A percentile compares a stretch with the other conserved stretches of the same genome.
phyloP scores from a whole-genome alignment of 2,113 vertebrate genomes.

The Dascyllus trimaculatus region DNA sequence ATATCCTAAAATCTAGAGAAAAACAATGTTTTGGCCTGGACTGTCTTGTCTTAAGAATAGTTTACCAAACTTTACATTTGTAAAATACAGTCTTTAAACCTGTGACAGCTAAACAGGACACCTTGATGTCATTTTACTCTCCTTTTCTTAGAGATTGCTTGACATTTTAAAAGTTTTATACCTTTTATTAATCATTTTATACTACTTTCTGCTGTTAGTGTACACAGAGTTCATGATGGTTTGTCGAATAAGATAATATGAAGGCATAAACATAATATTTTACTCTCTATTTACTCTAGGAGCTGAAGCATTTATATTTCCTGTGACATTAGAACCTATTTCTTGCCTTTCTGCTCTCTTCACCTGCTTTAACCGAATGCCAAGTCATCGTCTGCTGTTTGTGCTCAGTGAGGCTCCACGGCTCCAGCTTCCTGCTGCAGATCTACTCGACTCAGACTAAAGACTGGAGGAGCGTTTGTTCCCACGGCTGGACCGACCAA shows the following conservation, averaged over 20 bases:
- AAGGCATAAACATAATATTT: too few species aligned
- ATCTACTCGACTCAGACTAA: conserved; percentile 54
- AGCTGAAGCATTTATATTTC: too few species aligned
- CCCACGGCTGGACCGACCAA: conserved; percentile 60
- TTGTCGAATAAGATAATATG: too few species aligned
- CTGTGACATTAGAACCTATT: too few species aligned
- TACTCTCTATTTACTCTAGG: too few species aligned
- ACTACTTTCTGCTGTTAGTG: background rate
- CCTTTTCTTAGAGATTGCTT: background rate
- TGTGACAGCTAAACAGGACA: background rate
- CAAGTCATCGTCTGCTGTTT: conserved; percentile 7
- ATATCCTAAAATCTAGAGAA: too few species aligned
- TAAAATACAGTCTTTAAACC: too few species aligned
- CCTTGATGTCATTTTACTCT: too few species aligned
- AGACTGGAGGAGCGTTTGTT: conserved; percentile 70
- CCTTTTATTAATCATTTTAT: background rate
- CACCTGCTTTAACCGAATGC: background rate
- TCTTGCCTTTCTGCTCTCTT: background rate
- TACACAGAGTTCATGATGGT: background rate
- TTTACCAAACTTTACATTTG: too few species aligned
- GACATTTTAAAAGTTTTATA: background rate
- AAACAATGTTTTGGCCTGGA: too few species aligned
- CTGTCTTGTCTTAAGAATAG: too few species aligned
- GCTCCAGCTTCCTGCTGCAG: conserved; percentile 75
- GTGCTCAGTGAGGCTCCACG: conserved; percentile 68